Evolutionary conservation across 2,113 vertebrate species (phyloP).

Genomic region (Nansenia antarctica): DNA sequence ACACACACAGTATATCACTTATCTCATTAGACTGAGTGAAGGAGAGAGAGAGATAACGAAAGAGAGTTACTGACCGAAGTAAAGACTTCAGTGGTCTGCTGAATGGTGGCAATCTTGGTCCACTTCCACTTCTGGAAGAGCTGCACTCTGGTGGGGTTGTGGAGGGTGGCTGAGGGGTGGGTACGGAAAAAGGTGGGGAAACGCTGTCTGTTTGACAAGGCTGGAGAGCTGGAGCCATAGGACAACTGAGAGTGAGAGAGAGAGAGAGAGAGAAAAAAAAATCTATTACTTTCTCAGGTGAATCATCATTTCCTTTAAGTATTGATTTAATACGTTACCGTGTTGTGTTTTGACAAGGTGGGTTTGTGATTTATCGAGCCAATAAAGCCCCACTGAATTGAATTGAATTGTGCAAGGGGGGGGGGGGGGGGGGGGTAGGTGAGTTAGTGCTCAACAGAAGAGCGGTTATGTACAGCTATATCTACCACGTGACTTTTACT

Average conservation of each 20-base stretch:
- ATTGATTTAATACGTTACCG: too few species aligned
- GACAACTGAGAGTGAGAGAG: conserved; percentile 79
- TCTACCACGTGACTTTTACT: not conserved
- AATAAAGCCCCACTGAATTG: not conserved
- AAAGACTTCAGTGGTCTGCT: conserved; percentile 96
- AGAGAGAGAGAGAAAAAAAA: not conserved
- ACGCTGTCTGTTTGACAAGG: conserved; percentile 91
- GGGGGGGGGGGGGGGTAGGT: not conserved
- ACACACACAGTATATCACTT: too few species aligned
- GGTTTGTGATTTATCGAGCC: too few species aligned
- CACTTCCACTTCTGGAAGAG: conserved; percentile 96
- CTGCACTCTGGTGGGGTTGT: conserved; percentile 92
- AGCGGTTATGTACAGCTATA: too few species aligned
- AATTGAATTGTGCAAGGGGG: not conserved
- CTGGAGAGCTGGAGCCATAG: conserved; percentile 93
- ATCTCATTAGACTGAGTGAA: too few species aligned
- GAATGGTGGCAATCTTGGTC: conserved; percentile 97
- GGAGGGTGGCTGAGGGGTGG: conserved; percentile 90
- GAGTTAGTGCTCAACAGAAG: not conserved
- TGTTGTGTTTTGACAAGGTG: too few species aligned
- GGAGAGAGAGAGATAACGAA: not conserved
- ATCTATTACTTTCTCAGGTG: not conserved
- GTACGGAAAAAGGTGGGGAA: conserved; percentile 96
- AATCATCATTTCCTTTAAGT: too few species aligned
- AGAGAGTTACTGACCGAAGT: conserved; percentile 82